Base-by-base conservation (phyloP, 2,888 invertebrate species). In the Cosmopolites sordidus region DNA sequence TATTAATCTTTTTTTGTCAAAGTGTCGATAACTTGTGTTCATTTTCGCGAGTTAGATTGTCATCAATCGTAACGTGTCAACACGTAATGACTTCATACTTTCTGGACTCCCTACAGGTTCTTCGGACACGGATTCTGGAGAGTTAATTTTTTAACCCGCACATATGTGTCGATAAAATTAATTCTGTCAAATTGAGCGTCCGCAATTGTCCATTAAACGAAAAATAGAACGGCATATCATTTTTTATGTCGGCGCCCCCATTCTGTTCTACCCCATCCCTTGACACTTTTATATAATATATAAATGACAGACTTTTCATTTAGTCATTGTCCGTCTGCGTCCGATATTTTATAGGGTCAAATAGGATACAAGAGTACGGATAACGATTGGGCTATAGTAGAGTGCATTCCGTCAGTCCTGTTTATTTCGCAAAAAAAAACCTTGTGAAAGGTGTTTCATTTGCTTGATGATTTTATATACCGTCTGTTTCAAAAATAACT, bases 251-350 rank as follows among this genome's bases (percentile, higher is more conserved):
- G 54, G 16, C 57, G 37, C 40, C 37, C 33, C 39, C 22, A 43
- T 15, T 39, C 27, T 17, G 29, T 37, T 46, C 46, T n/a, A 17
- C 15, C 41, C 41, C 33, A 33, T 54, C 56, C 58, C 60, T 58
- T 60, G 64, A 65, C 66, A 64, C 58, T 51, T 55, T 47, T 44
- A 45, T 54, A 56, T 43, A 53, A 66, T 67, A 66, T 62, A 68
- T 67, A 67, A 68, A 66, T 66, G 69, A 66, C 65, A 67, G 65
- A 69, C 66, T 69, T 69, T 68, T 66, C 64, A 64, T 63, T 59
- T 60, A 56, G 56, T 58, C 57, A 56, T 54, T 57, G 54, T 53
- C 53, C 55, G 54, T 50, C 49, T 54, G 45, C 39, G 60, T 48
- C 41, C 38, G 51, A 60, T 52, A 51, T 58, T 57, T 53, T 51